Percentiles rank a stretch among this genome's conserved stretches.
phyloP scores from a whole-genome alignment of 2,888 invertebrate species.

The Dermolepida albohirtum region DNA sequence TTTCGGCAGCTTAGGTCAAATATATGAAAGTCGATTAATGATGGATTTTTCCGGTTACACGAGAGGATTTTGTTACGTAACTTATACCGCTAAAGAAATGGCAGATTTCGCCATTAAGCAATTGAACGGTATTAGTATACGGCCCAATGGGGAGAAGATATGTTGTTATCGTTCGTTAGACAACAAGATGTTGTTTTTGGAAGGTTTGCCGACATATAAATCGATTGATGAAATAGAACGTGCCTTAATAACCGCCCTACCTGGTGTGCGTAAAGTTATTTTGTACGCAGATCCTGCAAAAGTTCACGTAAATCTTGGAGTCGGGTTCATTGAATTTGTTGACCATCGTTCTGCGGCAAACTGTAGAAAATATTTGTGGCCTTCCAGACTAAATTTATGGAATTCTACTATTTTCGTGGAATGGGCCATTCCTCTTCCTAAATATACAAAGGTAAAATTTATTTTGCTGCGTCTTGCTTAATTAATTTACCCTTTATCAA shows the following conservation, averaged over 20 bases:
- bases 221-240: slow-evolving; percentile 34
- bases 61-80: slow-evolving; percentile 82
- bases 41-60: slow-evolving; percentile 83
- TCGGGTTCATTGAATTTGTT: slow-evolving; percentile 48
- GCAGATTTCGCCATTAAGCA: slow-evolving; percentile 74
- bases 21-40: slow-evolving; percentile 83
- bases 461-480: not conserved
- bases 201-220: slow-evolving; percentile 44
- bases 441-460: slow-evolving; percentile 16
- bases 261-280: slow-evolving; percentile 12
- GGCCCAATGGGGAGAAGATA: slow-evolving; percentile 70
- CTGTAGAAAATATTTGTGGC: slow-evolving; percentile 22
- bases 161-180: slow-evolving; percentile 83
- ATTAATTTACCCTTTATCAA: not conserved
- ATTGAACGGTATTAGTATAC: slow-evolving; percentile 76
- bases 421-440: slow-evolving; percentile 25
- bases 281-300: not conserved
- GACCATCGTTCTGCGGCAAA: slow-evolving; percentile 46
- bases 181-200: slow-evolving; percentile 82
- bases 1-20: slow-evolving; percentile 72
- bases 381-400: slow-evolving; percentile 10
- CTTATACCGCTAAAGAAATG: slow-evolving; percentile 68
- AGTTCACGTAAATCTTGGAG: slow-evolving; percentile 1
- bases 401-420: slow-evolving; percentile 2
- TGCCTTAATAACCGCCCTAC: slow-evolving; percentile 26